These are phyloP conservation scores for Poecilia picta DNA, from an alignment of 2,797 vertebrate species.

Conservation along the genomic window DNA sequence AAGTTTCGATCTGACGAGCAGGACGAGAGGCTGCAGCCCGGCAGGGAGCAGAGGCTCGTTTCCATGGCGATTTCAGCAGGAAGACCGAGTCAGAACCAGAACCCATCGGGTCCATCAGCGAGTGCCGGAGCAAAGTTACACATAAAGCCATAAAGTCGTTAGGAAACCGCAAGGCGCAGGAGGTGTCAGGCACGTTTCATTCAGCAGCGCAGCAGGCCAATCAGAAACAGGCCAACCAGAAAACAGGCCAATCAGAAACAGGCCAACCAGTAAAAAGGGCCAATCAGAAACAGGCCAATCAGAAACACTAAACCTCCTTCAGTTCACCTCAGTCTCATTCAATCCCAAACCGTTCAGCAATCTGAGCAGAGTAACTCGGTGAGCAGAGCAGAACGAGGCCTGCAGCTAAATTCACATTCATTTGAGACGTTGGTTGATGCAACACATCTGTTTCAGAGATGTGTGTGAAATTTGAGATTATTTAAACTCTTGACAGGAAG, in stretches of 20 bases:
- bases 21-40: not conserved
- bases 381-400: not conserved
- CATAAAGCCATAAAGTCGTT: constrained; percentile 13
- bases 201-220: not conserved
- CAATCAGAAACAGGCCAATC: no score
- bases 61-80: not conserved
- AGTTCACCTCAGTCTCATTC: not conserved
- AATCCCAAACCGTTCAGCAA: not conserved
- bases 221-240: no score
- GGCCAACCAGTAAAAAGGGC: no score
- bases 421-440: not conserved
- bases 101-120: no score
- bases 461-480: not conserved
- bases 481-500: not conserved
- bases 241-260: not conserved
- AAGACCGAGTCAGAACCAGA: constrained; percentile 13
- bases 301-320: no score
- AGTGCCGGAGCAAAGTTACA: no score
- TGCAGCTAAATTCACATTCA: not conserved
- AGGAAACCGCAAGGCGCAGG: constrained; percentile 17
- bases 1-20: not conserved
- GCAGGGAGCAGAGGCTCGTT: not conserved
- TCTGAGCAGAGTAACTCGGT: not conserved
- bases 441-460: not conserved
- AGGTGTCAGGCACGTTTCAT: constrained; percentile 25